These are phyloP conservation scores for Tangara arthus DNA, from an alignment of 2,797 vertebrate species.

Conservation along the genomic window DNA sequence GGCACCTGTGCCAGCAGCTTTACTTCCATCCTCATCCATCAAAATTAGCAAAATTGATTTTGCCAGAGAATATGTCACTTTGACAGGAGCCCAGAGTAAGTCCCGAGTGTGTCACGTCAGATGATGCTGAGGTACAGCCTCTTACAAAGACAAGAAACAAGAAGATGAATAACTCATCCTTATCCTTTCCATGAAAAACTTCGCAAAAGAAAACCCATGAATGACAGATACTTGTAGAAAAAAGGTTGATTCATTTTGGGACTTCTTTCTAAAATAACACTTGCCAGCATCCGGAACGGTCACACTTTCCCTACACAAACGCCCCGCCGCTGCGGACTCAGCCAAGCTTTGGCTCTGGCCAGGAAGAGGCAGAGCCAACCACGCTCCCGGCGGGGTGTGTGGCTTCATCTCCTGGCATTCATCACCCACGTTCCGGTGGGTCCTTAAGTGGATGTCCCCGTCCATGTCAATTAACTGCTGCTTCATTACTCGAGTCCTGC, in stretches of 20 bases:
- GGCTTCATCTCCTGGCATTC: neutral
- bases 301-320: neutral
- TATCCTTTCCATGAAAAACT: neutral
- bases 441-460: conserved; percentile 33
- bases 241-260: neutral
- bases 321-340: rapidly evolving
- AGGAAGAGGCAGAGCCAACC: neutral
- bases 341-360: neutral
- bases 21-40: neutral
- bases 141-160: neutral
- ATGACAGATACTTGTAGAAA: neutral
- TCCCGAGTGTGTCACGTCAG: neutral
- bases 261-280: neutral
- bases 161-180: neutral
- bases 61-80: neutral
- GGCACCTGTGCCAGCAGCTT: neutral
- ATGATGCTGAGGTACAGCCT: neutral
- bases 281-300: neutral
- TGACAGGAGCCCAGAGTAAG: neutral
- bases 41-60: neutral
- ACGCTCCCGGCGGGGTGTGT: rapidly evolving
- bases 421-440: conserved; percentile 29
- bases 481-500: conserved; percentile 21
- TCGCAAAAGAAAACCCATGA: neutral
- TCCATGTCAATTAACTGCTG: conserved; percentile 47